phyloP scores from a whole-genome alignment of 2,888 invertebrate species.

The Hemistola chrysoprasaria region DNA sequence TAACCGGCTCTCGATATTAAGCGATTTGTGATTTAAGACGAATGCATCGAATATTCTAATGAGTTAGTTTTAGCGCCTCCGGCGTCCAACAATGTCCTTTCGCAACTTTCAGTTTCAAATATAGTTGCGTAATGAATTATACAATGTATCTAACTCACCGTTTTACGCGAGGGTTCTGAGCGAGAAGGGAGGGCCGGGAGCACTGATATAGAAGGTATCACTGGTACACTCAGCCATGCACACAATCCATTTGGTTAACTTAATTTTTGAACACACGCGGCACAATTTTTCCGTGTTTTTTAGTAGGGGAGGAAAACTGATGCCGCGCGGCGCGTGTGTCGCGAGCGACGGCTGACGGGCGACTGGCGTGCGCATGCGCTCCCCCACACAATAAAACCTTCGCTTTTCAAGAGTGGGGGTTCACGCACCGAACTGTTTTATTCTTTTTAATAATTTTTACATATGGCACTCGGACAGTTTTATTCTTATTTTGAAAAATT shows the following conservation, averaged over 20 bases:
- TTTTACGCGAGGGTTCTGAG: conserved; percentile 32
- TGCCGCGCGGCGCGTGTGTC: conserved; percentile 71
- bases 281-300: conserved; percentile 69
- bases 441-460: conserved; percentile 17
- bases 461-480: too few relatives aligned
- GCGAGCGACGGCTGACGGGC: conserved; percentile 63
- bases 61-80: conserved; percentile 49
- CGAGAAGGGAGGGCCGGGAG: conserved; percentile 61
- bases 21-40: too few relatives aligned
- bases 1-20: conserved; percentile 36
- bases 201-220: conserved; percentile 62
- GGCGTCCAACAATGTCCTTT: conserved; percentile 46
- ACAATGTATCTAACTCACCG: conserved; percentile 52
- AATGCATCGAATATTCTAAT: conserved; percentile 39
- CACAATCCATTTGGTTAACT: conserved; percentile 64
- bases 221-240: conserved; percentile 73
- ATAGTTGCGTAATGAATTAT: conserved; percentile 44
- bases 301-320: conserved; percentile 61
- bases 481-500: background rate
- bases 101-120: conserved; percentile 54
- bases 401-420: conserved; percentile 69
- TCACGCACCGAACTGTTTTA: conserved; percentile 32
- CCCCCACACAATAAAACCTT: conserved; percentile 71
- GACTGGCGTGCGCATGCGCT: conserved; percentile 55
- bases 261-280: conserved; percentile 56